Conservation (phyloP, 2,888 invertebrate species). For the Drosophila robusta region DNA sequence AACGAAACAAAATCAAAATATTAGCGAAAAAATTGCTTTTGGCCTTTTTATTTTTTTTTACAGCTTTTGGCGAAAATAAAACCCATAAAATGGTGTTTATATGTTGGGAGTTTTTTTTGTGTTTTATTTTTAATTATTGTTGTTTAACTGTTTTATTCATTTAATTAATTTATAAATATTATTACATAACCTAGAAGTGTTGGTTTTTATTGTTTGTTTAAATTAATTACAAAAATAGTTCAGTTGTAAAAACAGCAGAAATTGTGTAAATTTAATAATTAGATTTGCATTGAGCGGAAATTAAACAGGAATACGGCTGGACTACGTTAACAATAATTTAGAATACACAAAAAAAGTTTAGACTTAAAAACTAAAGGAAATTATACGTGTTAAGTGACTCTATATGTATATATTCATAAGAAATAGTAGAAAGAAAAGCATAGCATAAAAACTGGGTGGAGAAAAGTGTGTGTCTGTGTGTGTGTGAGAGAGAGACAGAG, state of each 20-base stretch:
- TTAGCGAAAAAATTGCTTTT: slow-evolving; percentile 46
- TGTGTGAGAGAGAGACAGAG: slow-evolving; percentile 7
- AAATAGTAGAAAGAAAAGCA: slow-evolving; percentile 24
- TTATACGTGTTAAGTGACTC: slow-evolving; percentile 38
- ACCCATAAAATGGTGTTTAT: slow-evolving; percentile 49
- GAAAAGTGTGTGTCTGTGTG: slow-evolving; percentile 13
- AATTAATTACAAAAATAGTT: slow-evolving; percentile 69
- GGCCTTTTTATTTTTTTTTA: slow-evolving; percentile 15
- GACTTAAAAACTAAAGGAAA: slow-evolving; percentile 67
- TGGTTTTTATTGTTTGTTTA: slow-evolving; percentile 46
- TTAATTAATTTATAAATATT: slow-evolving; percentile 82
- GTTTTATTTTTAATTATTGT: slow-evolving; percentile 30
- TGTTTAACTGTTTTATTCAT: slow-evolving; percentile 74
- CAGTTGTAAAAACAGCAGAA: slow-evolving; percentile 59
- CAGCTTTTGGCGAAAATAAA: slow-evolving; percentile 22
- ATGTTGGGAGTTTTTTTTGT: slow-evolving; percentile 50
- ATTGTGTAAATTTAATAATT: slow-evolving; percentile 53
- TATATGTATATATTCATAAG: slow-evolving; percentile 27
- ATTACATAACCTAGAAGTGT: slow-evolving; percentile 75
- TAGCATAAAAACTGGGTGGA: slow-evolving; percentile 20
- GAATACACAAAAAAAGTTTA: slow-evolving; percentile 24
- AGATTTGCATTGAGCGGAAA: slow-evolving; percentile 72
- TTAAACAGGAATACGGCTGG: slow-evolving; percentile 39
- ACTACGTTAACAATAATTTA: slow-evolving; percentile 42
- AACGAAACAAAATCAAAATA: slow-evolving; percentile 34